phyloP scores from a whole-genome alignment of 1,140 invertebrate genomes.

The Cydia strobilella region DNA sequence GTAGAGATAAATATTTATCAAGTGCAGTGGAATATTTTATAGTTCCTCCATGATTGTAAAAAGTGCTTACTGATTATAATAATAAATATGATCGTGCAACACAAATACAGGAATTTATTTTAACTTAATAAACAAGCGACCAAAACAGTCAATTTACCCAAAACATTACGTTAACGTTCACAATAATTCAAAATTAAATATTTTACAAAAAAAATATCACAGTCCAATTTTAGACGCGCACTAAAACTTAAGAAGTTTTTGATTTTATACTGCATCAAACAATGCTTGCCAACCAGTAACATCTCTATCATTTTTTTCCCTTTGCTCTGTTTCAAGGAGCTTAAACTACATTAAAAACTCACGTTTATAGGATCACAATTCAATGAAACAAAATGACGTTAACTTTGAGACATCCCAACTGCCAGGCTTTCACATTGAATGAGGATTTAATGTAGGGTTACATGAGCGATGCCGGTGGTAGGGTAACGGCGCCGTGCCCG shows the following conservation, averaged over 20 bases:
- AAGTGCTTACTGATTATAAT: not conserved
- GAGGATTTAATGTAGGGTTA: constrained; percentile 39
- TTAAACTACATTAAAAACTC: no score
- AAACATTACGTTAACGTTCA: not conserved
- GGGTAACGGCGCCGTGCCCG: constrained; percentile 80
- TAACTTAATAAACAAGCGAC: constrained; percentile 11
- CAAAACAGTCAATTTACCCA: not conserved
- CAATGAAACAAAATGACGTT: not conserved
- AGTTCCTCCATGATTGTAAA: not conserved
- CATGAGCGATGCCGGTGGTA: constrained; percentile 80
- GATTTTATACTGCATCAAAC: not conserved
- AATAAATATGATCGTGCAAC: constrained; percentile 10
- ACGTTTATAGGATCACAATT: no score
- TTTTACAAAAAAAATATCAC: not conserved
- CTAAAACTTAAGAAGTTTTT: not conserved
- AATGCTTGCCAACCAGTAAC: not conserved
- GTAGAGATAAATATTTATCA: constrained; percentile 25
- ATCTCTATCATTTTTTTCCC: not conserved
- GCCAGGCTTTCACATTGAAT: not conserved
- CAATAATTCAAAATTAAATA: constrained; percentile 19
- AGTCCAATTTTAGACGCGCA: not conserved
- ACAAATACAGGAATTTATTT: constrained; percentile 22
- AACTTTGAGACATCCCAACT: not conserved
- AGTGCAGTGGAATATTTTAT: constrained; percentile 28
- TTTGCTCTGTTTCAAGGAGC: not conserved